Percentiles rank a stretch among this genome's conserved stretches.
phyloP scores from a whole-genome alignment of 1,140 invertebrate species.

The Leguminivora glycinivorella region DNA sequence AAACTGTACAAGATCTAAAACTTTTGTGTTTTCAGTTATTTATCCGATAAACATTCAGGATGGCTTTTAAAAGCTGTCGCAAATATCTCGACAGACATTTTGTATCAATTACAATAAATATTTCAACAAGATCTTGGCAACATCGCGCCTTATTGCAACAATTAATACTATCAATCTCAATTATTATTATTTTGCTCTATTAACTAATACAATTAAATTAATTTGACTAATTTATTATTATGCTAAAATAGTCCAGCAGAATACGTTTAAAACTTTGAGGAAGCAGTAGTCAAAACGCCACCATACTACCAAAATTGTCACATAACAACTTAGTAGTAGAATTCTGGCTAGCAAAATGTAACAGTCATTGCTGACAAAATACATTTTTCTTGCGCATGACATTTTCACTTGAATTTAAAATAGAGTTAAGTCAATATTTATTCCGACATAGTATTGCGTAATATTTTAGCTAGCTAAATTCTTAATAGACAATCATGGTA shows the following conservation, averaged over 20 bases:
- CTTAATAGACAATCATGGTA: not conserved
- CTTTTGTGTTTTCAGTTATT: not conserved
- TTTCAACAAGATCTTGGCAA: constrained; percentile 1
- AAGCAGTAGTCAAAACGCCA: not conserved
- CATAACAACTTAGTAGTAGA: no score
- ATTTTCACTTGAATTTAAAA: not conserved
- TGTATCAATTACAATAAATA: constrained; percentile 16
- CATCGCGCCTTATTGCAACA: constrained; percentile 44
- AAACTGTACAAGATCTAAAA: not conserved
- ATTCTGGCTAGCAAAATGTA: no score
- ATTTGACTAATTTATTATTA: constrained; percentile 52
- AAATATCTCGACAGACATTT: not conserved
- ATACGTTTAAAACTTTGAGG: constrained; percentile 35
- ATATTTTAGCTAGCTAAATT: no score
- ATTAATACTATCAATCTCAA: constrained; percentile 51
- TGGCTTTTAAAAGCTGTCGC: not conserved
- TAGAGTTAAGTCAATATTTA: not conserved
- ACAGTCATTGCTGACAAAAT: constrained; percentile 24
- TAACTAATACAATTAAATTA: constrained; percentile 38
- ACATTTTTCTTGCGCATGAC: not conserved
- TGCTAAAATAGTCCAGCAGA: constrained; percentile 37
- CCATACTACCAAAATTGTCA: not conserved
- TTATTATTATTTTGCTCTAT: constrained; percentile 46
- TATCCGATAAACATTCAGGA: not conserved
- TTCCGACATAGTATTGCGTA: not conserved